These are phyloP conservation scores for Amphiprion percula DNA, from an alignment of 2,113 vertebrate genomes.

Conservation along the genomic window DNA sequence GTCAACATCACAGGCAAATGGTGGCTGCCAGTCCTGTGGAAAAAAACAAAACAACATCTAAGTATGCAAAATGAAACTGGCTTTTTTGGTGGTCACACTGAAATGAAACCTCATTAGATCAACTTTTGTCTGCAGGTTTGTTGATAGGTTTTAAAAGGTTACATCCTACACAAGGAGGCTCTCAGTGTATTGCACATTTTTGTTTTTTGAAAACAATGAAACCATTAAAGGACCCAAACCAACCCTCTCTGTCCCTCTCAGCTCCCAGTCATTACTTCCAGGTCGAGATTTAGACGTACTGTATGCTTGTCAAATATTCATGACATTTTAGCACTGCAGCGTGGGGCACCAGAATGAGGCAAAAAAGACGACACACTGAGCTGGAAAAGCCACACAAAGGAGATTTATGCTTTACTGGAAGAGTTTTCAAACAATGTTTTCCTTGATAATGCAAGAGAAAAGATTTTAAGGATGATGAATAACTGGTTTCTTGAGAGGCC, in stretches of 20 bases:
- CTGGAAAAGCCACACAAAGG: too few relatives aligned
- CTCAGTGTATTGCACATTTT: background rate
- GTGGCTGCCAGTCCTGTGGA: constrained; percentile 95
- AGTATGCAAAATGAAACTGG: constrained; percentile 9
- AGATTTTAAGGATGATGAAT: too few relatives aligned
- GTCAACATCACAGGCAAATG: constrained; percentile 97
- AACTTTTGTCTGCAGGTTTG: background rate
- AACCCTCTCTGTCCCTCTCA: background rate
- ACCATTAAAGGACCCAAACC: background rate
- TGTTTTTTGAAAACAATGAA: too few relatives aligned
- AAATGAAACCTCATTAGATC: constrained; percentile 4
- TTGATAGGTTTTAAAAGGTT: background rate
- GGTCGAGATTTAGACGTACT: background rate
- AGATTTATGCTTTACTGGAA: too few relatives aligned
- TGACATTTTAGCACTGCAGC: background rate
- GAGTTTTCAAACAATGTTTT: too few relatives aligned
- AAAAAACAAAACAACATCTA: constrained; percentile 19
- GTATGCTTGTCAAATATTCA: background rate
- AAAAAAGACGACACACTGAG: too few relatives aligned
- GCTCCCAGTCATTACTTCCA: background rate
- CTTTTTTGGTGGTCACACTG: background rate
- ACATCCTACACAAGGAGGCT: background rate
- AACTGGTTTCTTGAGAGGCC: too few relatives aligned
- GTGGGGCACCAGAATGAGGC: background rate
- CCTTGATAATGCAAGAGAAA: background rate